Percentiles rank a stretch among this genome's conserved stretches.
Evolutionary conservation across 2,113 vertebrate genomes (phyloP).

Genomic region (Litocranius walleri): DNA sequence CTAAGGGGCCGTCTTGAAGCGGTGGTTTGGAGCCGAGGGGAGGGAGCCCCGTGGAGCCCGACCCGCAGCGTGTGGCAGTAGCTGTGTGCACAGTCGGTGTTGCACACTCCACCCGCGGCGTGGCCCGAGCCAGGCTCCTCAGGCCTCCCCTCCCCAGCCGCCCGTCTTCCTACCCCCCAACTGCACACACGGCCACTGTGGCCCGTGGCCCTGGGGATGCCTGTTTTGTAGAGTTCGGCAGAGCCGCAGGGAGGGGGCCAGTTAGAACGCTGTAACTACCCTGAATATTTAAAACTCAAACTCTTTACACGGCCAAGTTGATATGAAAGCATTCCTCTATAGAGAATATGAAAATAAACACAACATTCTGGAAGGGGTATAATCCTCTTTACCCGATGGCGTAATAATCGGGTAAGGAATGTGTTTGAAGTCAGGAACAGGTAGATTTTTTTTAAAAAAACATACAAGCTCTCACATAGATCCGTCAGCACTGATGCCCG

Average conservation of each 20-base stretch:
- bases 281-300: neutral
- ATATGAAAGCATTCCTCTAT: neutral
- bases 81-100: slow-evolving; percentile 75
- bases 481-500: rapidly evolving
- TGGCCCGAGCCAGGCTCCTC: slow-evolving; percentile 65
- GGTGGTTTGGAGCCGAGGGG: slow-evolving; percentile 64
- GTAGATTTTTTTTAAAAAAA: neutral
- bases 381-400: neutral
- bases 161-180: neutral
- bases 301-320: neutral
- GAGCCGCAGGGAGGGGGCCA: neutral
- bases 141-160: neutral
- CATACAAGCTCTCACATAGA: neutral
- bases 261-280: neutral
- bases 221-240: neutral
- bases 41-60: slow-evolving; percentile 70
- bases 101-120: slow-evolving; percentile 78
- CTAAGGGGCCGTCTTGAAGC: slow-evolving; percentile 76
- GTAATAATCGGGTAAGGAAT: neutral
- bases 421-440: neutral
- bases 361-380: neutral
- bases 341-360: neutral
- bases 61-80: slow-evolving; percentile 74
- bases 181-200: neutral
- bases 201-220: neutral